Evolutionary conservation across 2,888 invertebrate species (phyloP).

Genomic region (Clitarchus hookeri): DNA sequence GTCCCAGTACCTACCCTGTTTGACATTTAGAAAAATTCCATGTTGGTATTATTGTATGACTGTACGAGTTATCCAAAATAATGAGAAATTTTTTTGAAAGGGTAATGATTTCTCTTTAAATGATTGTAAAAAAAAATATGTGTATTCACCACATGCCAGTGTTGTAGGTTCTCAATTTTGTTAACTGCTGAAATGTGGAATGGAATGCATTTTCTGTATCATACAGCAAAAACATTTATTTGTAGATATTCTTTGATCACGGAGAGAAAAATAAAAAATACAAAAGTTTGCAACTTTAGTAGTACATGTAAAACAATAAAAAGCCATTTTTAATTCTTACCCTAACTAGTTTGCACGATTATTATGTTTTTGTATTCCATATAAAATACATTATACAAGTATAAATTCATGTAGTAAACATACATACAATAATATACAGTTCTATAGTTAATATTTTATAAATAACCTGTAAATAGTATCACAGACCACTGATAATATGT

Average conservation of each 20-base stretch:
- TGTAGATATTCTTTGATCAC: background rate
- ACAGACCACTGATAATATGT: slow-evolving; percentile 8
- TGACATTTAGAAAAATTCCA: too few species aligned
- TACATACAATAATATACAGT: background rate
- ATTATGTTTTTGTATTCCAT: background rate
- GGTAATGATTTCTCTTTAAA: too few species aligned
- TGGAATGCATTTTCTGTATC: too few species aligned
- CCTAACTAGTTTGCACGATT: background rate
- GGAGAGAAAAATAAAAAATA: background rate
- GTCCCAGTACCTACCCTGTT: too few species aligned
- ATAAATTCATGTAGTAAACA: slow-evolving; percentile 7
- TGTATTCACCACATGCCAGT: too few species aligned
- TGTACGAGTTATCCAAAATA: too few species aligned
- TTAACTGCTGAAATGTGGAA: too few species aligned
- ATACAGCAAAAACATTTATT: background rate
- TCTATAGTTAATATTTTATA: background rate
- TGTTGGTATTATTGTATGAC: too few species aligned
- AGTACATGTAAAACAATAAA: background rate
- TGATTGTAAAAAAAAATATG: too few species aligned
- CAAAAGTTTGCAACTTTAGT: background rate
- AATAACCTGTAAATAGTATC: slow-evolving; percentile 5
- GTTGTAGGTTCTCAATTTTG: too few species aligned
- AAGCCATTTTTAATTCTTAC: background rate
- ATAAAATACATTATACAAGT: slow-evolving; percentile 3
- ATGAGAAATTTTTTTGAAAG: too few species aligned